phyloP scores from a whole-genome alignment of 2,888 invertebrate genomes.

The Eucriotettix oculatus region DNA sequence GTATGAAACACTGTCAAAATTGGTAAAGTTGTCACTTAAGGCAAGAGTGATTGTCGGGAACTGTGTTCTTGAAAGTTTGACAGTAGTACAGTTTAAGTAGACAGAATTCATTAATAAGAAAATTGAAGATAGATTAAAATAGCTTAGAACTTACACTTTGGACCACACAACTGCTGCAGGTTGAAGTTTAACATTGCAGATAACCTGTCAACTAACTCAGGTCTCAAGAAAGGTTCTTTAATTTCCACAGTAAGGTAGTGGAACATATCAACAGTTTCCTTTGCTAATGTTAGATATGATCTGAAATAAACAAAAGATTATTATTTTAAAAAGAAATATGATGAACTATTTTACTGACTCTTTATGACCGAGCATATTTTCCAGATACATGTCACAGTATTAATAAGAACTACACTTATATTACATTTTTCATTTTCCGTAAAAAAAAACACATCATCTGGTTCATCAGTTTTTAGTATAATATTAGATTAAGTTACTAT shows the following conservation, averaged over 20 bases:
- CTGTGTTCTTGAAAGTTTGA: too few species aligned
- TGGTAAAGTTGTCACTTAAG: too few species aligned
- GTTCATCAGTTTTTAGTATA: too few species aligned
- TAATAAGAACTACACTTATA: too few species aligned
- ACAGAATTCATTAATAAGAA: not conserved
- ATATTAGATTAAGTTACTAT: too few species aligned
- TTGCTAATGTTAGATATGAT: constrained; percentile 78
- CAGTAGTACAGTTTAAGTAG: too few species aligned
- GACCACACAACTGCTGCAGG: constrained; percentile 87
- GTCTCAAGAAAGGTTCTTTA: constrained; percentile 82
- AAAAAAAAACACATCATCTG: too few species aligned
- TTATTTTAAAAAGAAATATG: not conserved
- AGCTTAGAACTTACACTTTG: constrained; percentile 66
- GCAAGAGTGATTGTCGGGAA: too few species aligned
- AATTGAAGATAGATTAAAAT: not conserved
- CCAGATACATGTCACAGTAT: too few species aligned
- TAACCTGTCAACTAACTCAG: constrained; percentile 82
- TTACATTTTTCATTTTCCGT: too few species aligned
- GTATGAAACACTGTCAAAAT: too few species aligned
- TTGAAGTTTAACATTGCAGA: constrained; percentile 99
- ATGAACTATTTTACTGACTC: not conserved
- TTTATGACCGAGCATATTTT: too few species aligned
- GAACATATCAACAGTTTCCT: constrained; percentile 96
- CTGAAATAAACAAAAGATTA: constrained; percentile 20
- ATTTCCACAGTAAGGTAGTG: constrained; percentile 91